Evolutionary conservation across 1,140 invertebrate species (phyloP).

Genomic region (Brevipalpus yothersi): DNA sequence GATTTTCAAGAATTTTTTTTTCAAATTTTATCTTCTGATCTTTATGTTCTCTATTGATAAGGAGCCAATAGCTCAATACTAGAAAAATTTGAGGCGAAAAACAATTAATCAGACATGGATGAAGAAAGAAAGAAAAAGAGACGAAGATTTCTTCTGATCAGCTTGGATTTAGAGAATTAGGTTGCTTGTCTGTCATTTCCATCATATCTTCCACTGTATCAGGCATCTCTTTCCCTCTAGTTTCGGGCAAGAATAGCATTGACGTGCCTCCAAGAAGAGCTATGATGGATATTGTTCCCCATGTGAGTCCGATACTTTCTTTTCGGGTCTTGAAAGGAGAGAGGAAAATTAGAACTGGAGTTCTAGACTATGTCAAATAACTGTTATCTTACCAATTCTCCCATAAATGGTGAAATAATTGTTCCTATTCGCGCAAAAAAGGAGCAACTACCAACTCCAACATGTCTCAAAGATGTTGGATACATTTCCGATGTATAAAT

Average conservation of each 20-base stretch:
- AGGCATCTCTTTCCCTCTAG: conserved; percentile 1
- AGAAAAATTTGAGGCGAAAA: too few relatives aligned
- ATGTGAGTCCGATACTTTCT: too few relatives aligned
- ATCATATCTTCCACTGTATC: neutral
- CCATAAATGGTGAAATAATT: conserved; percentile 24
- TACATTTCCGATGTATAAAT: conserved; percentile 58
- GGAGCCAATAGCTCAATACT: too few relatives aligned
- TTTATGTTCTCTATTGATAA: too few relatives aligned
- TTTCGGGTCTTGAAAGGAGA: neutral
- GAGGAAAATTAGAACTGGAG: neutral
- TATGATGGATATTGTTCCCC: neutral
- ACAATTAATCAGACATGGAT: too few relatives aligned
- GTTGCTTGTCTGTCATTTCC: neutral
- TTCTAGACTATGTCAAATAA: neutral
- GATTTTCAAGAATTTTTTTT: too few relatives aligned
- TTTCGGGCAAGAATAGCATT: conserved; percentile 1
- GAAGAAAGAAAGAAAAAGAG: too few relatives aligned
- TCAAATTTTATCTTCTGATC: too few relatives aligned
- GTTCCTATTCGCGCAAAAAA: conserved; percentile 18
- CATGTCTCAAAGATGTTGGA: conserved; percentile 31
- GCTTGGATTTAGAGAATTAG: too few relatives aligned
- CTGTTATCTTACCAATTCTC: conserved; percentile 19
- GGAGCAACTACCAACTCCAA: conserved; percentile 12
- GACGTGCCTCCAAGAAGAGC: neutral
- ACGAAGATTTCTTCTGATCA: too few relatives aligned